These are phyloP conservation scores for Mormoops blainvillei DNA, from an alignment of 2,113 vertebrate genomes.

Conservation along the genomic window DNA sequence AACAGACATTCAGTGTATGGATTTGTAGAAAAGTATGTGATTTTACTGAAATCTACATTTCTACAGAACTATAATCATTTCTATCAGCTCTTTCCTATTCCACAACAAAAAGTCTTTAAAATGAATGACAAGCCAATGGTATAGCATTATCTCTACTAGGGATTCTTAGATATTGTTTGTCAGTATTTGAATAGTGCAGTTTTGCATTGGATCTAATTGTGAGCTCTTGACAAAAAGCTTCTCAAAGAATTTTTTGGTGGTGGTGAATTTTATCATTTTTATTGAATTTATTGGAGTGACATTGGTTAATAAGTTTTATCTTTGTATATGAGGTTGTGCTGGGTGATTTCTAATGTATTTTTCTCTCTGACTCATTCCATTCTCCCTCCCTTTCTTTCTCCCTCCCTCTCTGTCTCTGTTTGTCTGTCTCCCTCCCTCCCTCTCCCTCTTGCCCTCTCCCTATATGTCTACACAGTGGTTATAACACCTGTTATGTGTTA, in stretches of 20 bases:
- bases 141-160: constrained; percentile 60
- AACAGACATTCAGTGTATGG: constrained; percentile 35
- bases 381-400: background rate
- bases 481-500: constrained; percentile 32
- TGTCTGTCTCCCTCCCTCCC: background rate
- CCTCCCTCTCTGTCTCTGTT: background rate
- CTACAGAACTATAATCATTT: constrained; percentile 60
- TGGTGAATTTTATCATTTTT: constrained; percentile 51
- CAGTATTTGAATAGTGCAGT: constrained; percentile 66
- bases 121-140: constrained; percentile 69
- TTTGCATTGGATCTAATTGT: constrained; percentile 64
- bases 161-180: constrained; percentile 67
- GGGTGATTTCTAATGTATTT: constrained; percentile 36
- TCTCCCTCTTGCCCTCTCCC: too few species aligned
- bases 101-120: constrained; percentile 64
- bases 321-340: constrained; percentile 43
- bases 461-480: background rate
- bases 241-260: constrained; percentile 57
- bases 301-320: constrained; percentile 29
- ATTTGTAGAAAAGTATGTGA: constrained; percentile 55
- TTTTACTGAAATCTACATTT: constrained; percentile 68
- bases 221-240: constrained; percentile 52
- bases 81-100: constrained; percentile 58
- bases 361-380: background rate
- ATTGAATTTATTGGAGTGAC: background rate